Evolutionary conservation across 2,113 vertebrate genomes (phyloP).

Genomic region (Mus spicilegus): DNA sequence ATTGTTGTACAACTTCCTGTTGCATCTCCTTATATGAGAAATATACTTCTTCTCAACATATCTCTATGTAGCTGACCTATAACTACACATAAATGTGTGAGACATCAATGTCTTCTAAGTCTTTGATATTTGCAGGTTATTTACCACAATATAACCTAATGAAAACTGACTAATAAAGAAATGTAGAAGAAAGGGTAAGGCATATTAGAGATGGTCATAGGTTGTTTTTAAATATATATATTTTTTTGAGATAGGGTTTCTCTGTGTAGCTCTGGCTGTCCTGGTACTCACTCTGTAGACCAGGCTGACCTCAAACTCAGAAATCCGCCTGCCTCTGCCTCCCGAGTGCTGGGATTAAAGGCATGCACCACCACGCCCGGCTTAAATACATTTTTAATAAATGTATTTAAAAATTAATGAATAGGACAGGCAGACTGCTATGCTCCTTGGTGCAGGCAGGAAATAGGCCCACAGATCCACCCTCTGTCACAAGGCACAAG

Average conservation of each 20-base stretch:
- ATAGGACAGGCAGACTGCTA: background rate
- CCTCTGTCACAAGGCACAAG: background rate
- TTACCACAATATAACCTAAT: background rate
- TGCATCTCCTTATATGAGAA: background rate
- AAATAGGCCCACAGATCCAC: background rate
- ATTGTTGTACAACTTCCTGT: background rate
- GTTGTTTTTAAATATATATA: background rate
- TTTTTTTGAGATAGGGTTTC: too few species aligned
- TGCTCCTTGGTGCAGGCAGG: background rate
- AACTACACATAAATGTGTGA: background rate
- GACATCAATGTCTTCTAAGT: background rate
- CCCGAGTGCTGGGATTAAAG: too few species aligned
- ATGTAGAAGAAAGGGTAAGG: background rate
- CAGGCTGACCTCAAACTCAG: too few species aligned
- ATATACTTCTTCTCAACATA: background rate
- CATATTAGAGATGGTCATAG: background rate
- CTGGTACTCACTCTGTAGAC: too few species aligned
- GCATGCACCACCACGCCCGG: too few species aligned
- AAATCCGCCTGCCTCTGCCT: too few species aligned
- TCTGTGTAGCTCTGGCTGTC: too few species aligned
- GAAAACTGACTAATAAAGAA: background rate
- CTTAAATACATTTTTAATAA: background rate
- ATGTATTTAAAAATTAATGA: background rate
- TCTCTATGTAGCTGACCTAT: background rate
- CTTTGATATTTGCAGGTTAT: background rate